Conservation (phyloP, 2,888 invertebrate species). For the Gisinianus flammeolus region DNA sequence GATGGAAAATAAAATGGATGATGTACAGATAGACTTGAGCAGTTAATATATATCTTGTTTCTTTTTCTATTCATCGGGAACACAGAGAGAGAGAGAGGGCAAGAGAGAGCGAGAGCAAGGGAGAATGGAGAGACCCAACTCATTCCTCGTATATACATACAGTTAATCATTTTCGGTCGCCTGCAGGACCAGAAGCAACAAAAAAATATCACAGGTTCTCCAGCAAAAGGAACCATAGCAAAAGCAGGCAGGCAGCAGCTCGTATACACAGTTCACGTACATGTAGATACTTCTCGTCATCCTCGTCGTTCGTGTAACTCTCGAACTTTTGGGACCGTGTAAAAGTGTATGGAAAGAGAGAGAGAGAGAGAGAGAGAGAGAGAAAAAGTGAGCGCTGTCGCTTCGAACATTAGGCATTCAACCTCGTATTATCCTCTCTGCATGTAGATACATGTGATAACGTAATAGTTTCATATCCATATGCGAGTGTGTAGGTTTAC, state of each 20-base stretch:
- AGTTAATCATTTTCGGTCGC: constrained; percentile 38
- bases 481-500: constrained; percentile 9
- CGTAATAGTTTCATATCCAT: not conserved
- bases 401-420: not conserved
- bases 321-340: not conserved
- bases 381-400: not conserved
- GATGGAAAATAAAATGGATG: no score
- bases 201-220: constrained; percentile 39
- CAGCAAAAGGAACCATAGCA: constrained; percentile 24
- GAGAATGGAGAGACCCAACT: no score
- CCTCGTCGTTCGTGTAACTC: not conserved
- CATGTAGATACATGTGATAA: not conserved
- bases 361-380: not conserved
- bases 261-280: not conserved
- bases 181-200: constrained; percentile 33
- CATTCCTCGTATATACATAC: not conserved
- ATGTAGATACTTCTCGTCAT: constrained; percentile 8
- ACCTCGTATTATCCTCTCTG: constrained; percentile 2
- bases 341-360: not conserved
- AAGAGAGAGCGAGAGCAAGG: no score
- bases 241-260: no score
- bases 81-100: no score
- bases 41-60: not conserved
- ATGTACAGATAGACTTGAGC: not conserved
- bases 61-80: no score